A percentile compares a stretch with the other conserved stretches of the same genome.
phyloP scores from a whole-genome alignment of 2,113 vertebrate species.

The crab-eating macaque (Macaca fascicularis) region DNA sequence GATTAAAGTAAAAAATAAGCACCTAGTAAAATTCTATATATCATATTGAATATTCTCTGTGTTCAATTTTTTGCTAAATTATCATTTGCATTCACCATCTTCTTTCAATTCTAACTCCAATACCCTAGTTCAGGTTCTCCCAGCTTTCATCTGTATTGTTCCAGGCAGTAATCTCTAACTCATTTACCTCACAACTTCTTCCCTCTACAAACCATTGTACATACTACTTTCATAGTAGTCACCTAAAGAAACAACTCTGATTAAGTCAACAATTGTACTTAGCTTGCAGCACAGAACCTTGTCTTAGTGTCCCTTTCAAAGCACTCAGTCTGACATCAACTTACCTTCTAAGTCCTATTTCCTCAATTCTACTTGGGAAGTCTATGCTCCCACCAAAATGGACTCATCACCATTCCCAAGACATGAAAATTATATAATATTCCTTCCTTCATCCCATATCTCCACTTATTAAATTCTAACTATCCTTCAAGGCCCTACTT shows the following conservation, averaged over 20 bases:
- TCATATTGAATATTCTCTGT: background rate
- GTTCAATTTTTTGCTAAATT: background rate
- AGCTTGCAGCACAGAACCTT: background rate
- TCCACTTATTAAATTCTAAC: background rate
- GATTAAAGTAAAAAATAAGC: slow-evolving; percentile 13
- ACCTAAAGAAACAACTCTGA: background rate
- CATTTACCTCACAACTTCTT: background rate
- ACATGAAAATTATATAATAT: background rate
- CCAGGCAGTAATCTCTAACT: background rate
- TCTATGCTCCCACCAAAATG: background rate
- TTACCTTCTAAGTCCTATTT: background rate
- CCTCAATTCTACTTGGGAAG: background rate
- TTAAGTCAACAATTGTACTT: background rate
- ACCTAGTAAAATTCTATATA: background rate
- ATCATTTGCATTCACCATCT: background rate
- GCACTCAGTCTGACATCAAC: background rate
- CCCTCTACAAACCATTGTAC: background rate
- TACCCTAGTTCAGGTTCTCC: background rate
- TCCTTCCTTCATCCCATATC: background rate
- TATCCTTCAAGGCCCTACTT: background rate
- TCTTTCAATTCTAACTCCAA: background rate
- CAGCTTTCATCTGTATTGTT: background rate
- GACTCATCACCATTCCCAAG: background rate
- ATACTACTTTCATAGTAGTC: background rate
- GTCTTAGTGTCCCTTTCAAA: background rate